Evolutionary conservation across 2,888 invertebrate species (phyloP), one percentile per base, ranked within the genome.

Genomic region (Alloscopus bannaensis): DNA sequence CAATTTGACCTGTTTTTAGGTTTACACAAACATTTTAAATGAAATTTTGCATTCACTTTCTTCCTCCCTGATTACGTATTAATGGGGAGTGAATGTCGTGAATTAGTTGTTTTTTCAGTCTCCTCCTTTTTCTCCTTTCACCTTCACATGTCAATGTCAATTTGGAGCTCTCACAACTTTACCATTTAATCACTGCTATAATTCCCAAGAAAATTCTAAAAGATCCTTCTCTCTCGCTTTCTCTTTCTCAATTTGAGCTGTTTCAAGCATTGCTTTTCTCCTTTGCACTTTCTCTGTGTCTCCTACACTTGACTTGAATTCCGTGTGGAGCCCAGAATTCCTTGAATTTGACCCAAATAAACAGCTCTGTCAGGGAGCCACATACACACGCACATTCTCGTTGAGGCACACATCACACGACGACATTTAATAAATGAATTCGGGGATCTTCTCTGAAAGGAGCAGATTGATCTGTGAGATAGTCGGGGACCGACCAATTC

Each of bases 371-470:
- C 55, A 55, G 2, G 24, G 24, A 2, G 18, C 40, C 24, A 59
- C 11, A 31, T 28, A 13, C 18, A 22, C 4, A 57, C 28, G 57
- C 29, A 57, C 57, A 40, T 62, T 62, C 24, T 22, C 18, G 28
- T 11, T n/a, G 40, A 45, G n/a, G 31, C 20, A 36, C n/a, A 18
- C 22, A 11, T 45, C 66, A 50, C 20, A 42, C 31, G 20, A 22
- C 22, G 68, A 55, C 55, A 55, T 68, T 55, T 68, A 47, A 50
- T 55, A 55, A 55, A 55, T 68, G 68, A 55, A 24, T 68, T 68
- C 36, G 16, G 24, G 55, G 68, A 68, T 55, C 40, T n/a, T 22
- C 40, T 52, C 20, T 22, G 40, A 60, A 57, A 57, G 2, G 28
- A 57, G 57, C 29, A 57, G 57, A 57, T 57, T 57, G 57, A 57